These are phyloP conservation scores for Gonatopus flavifemur DNA, from an alignment of 1,140 invertebrate genomes.

Conservation along the genomic window DNA sequence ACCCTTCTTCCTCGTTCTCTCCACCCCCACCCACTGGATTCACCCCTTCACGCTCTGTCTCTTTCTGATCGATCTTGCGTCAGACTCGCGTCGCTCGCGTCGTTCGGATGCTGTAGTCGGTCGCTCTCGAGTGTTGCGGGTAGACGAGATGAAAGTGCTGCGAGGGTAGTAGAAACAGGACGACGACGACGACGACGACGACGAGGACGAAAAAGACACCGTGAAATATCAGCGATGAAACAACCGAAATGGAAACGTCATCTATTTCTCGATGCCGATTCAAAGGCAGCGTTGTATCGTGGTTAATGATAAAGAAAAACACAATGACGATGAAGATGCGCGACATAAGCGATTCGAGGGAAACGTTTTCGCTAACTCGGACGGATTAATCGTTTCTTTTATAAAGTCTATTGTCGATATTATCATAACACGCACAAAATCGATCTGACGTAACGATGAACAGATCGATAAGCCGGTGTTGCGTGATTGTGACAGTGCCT, in stretches of 20 bases:
- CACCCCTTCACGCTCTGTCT: neutral
- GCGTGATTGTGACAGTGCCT: slow-evolving; percentile 6
- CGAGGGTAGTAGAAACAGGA: too few relatives aligned
- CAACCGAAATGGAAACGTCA: neutral
- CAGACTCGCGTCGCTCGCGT: slow-evolving; percentile 12
- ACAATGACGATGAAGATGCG: slow-evolving; percentile 17
- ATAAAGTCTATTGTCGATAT: slow-evolving; percentile 3
- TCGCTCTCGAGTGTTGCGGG: neutral
- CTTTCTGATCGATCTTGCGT: neutral
- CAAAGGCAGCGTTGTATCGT: neutral
- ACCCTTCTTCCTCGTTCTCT: neutral
- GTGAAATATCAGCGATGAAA: neutral
- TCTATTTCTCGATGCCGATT: neutral
- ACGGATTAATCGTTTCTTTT: slow-evolving; percentile 8
- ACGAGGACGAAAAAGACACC: slow-evolving; percentile 1
- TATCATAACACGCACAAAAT: slow-evolving; percentile 6
- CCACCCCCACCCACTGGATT: slow-evolving; percentile 1
- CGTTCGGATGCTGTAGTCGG: neutral
- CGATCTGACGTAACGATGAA: slow-evolving; percentile 11
- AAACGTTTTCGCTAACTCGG: slow-evolving; percentile 26
- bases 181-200: too few relatives aligned
- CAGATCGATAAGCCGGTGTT: slow-evolving; percentile 40
- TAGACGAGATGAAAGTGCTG: neutral
- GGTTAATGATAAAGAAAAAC: slow-evolving; percentile 4
- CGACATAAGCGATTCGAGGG: slow-evolving; percentile 19